These are phyloP conservation scores for Theristicus caerulescens DNA, from an alignment of 2,113 vertebrate species.

Conservation along the genomic window DNA sequence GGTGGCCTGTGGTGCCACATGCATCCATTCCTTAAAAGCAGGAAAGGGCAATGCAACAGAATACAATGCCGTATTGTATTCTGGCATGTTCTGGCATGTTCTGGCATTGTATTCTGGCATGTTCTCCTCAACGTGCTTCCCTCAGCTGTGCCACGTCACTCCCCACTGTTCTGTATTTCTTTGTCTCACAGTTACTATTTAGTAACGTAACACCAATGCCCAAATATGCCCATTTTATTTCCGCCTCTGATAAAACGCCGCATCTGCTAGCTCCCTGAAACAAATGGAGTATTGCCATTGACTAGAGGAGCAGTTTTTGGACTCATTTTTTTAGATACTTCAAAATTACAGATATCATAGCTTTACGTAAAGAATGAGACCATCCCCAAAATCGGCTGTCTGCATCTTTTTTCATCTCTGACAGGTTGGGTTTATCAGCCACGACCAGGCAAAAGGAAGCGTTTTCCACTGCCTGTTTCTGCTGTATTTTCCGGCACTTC, in stretches of 20 bases:
- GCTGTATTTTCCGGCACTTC: slow-evolving; percentile 55
- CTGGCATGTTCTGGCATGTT: no score
- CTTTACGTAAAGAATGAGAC: neutral
- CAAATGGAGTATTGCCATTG: neutral
- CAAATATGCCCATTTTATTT: neutral
- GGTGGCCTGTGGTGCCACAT: neutral
- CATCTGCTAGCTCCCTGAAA: neutral
- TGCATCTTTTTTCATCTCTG: slow-evolving; percentile 27
- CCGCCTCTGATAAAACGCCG: neutral
- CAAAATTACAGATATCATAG: neutral
- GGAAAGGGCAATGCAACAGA: neutral
- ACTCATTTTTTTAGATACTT: neutral
- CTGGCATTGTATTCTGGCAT: no score
- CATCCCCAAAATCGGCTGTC: neutral
- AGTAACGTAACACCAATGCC: neutral
- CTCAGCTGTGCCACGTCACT: neutral
- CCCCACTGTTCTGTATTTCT: neutral
- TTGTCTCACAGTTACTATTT: neutral
- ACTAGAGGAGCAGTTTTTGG: neutral
- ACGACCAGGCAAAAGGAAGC: slow-evolving; percentile 76
- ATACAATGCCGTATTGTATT: neutral
- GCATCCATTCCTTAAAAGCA: neutral
- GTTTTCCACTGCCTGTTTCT: slow-evolving; percentile 56
- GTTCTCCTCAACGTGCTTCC: neutral
- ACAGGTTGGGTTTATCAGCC: slow-evolving; percentile 85